Evolutionary conservation across 1,140 invertebrate genomes (phyloP), one percentile per base, ranked within the genome.

Genomic region (Pristionchus pacificus): DNA sequence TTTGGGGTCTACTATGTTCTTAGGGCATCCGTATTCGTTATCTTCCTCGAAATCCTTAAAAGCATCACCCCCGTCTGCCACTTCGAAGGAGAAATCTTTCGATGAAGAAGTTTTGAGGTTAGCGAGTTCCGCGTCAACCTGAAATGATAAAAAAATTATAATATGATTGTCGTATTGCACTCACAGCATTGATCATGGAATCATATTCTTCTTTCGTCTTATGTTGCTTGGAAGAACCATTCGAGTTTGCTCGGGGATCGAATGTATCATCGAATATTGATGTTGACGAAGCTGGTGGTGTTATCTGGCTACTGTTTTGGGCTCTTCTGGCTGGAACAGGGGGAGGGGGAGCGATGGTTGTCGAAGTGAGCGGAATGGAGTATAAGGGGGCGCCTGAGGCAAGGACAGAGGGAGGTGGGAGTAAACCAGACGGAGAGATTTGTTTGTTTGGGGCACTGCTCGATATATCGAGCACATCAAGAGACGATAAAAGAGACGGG

Each of bases 231-330:
- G 38, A 49, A 19, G 38, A 49, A 49, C 19, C 19, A 19, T 49
- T 10, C 6, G 6, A 49, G 76, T 60, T 78, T 61, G 27, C 79
- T 49, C 79, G 33, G n/a, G 79, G 79, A 71, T 81, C 78, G 62
- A 81, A 81, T 27, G 70, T 63, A 61, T 82, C 78, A 66, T 81
- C 79, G 57, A 80, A 82, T 13, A 80, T n/a, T 28, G 78, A 70
- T 61, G 32, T 14, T 68, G 63, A 6, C 72, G 32, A 25, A 69
- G 58, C 55, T 74, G 73, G n/a, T 74, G 68, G 27, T 71, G 33
- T 33, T 61, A 19, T 14, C 74, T 38, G 1, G 74, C 66, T 15
- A 76, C 74, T 55, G 2, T 33, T 19, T 24, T 65, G 25, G n/a
- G 72, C 27, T 55, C 28, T 68, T 63, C 60, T 33, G 0, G 62